Conservation (phyloP, 53 echinoderm and acorn worm species). For the Glandiceps talaboti region DNA sequence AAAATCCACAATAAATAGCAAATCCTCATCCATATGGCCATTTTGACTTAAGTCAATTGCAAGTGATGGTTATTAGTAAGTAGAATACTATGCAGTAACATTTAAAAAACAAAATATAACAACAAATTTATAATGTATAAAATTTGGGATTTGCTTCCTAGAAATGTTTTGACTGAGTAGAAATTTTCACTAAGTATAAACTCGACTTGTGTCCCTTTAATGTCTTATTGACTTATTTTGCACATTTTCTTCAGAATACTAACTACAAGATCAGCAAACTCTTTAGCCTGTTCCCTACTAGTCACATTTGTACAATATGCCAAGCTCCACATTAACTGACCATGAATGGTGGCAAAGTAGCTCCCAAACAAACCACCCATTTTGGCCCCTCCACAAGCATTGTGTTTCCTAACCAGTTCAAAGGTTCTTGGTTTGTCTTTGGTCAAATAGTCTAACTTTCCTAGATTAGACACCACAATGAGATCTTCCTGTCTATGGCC, state of each 20-base stretch:
- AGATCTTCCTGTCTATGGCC: background rate
- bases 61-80: too few relatives aligned
- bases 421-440: background rate
- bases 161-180: too few relatives aligned
- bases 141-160: too few relatives aligned
- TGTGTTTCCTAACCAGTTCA: background rate
- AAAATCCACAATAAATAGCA: too few relatives aligned
- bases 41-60: too few relatives aligned
- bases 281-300: background rate
- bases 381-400: background rate
- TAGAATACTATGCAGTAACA: too few relatives aligned
- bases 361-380: background rate
- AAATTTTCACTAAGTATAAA: too few relatives aligned
- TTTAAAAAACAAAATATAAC: too few relatives aligned
- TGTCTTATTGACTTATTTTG: too few relatives aligned
- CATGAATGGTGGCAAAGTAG: background rate
- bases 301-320: background rate
- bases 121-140: too few relatives aligned
- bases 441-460: background rate
- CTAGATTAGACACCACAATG: background rate
- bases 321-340: background rate
- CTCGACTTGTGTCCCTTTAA: too few relatives aligned
- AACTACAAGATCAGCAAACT: background rate
- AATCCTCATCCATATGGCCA: too few relatives aligned
- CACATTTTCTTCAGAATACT: background rate